Percentiles rank a stretch among this genome's conserved stretches.
Conservation (phyloP, 2,113 vertebrate species). For the Crotalus tigris region DNA sequence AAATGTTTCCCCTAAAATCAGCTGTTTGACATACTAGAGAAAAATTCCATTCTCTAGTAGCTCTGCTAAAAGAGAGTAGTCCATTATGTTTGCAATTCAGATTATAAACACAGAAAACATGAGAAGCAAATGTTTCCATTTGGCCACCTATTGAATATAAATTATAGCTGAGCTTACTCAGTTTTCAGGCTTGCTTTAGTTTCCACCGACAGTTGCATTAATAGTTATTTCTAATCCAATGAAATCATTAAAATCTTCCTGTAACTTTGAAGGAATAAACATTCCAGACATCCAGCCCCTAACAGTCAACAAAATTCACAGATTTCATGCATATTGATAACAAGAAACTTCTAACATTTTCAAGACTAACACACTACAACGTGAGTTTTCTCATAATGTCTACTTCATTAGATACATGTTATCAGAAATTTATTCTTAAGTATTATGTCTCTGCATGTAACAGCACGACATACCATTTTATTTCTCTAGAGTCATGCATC, state of each 20-base stretch:
- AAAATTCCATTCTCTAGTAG: slow-evolving; percentile 10
- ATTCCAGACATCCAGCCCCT: not conserved
- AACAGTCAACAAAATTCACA: not conserved
- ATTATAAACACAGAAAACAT: slow-evolving; percentile 10
- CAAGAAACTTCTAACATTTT: not conserved
- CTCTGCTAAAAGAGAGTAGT: slow-evolving; percentile 7
- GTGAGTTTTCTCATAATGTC: not conserved
- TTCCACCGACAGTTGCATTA: not conserved
- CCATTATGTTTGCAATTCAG: slow-evolving; percentile 19
- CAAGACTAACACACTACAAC: not conserved
- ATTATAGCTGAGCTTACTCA: not conserved
- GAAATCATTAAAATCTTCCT: not conserved
- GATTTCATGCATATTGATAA: not conserved
- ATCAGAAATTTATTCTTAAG: not conserved
- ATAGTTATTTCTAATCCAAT: not conserved
- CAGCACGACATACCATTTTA: not conserved
- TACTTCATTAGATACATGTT: not conserved
- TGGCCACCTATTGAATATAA: slow-evolving; percentile 15
- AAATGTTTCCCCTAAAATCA: slow-evolving; percentile 21
- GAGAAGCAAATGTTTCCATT: not conserved
- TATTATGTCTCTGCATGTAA: not conserved
- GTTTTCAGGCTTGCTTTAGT: slow-evolving; percentile 11
- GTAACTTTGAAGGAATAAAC: not conserved
- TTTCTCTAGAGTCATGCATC: not conserved
- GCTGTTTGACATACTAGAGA: slow-evolving; percentile 22